Base-by-base conservation (phyloP, 2,113 vertebrate species). In the Aramus guarauna region DNA sequence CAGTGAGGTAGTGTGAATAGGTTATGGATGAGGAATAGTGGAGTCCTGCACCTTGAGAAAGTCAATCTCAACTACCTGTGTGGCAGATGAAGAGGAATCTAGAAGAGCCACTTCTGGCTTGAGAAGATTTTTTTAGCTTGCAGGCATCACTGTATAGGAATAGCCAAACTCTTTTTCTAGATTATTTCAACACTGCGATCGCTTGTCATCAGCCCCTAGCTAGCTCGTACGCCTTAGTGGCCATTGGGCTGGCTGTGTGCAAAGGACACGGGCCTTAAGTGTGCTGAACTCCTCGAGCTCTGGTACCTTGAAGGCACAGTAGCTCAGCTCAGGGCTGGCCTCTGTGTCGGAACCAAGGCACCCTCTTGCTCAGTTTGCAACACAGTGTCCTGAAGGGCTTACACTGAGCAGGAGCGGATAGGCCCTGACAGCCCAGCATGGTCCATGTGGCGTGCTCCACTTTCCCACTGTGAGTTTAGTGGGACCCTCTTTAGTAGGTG, bases 191-290 rank as follows among this genome's bases (percentile, higher is more conserved):
- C 55, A 69, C 18, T 18, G 41, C 1, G 2, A 26, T 69, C 32
- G 11, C 30, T 80, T 66, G 47, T 39, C 64, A 55, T 32, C 50
- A 63, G 63, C 47, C 26, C 15, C 22, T 55, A 74, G 64, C 55
- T 63, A 4, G 41, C 84, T 66, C 3, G 0, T 68, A 29, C 0
- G 0, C 52, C 17, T 26, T 37, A 41, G 37, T 58, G 68, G 50
- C 60, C 50, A 14, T 1, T 47, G 75, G 62, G 27, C 66, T 79
- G 83, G 12, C 79, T 62, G 32, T 59, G 5, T 41, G 63, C 55
- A 69, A n/a, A 37, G 30, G 39, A 16, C 29, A 7, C 7, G 30
- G 53, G 3, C 29, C 41, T 76, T 26, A 20, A 41, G 34, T 58
- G 67, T 34, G 9, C 19, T 59, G 59, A n/a, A 15, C 30, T 73